Evolutionary conservation across 2,888 invertebrate species (phyloP).

Genomic region (Toxonevra muliebris): DNA sequence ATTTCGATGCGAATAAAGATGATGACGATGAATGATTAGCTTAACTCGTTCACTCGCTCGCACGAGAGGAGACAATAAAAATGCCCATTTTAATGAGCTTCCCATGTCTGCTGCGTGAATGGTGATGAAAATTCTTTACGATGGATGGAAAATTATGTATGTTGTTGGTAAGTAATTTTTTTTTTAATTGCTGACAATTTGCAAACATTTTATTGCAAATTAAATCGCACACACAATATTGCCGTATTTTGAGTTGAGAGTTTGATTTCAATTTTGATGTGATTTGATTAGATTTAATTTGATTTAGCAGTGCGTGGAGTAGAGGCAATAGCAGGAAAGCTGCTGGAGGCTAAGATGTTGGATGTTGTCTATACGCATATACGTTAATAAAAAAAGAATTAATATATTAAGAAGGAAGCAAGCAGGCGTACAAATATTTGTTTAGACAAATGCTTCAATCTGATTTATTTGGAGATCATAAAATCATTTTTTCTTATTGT

Average conservation of each 20-base stretch:
- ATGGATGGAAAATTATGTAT: not conserved
- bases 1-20: not conserved
- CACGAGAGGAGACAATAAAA: not conserved
- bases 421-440: too few species aligned
- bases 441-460: too few species aligned
- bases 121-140: not conserved
- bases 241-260: not conserved
- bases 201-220: slow-evolving; percentile 21
- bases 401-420: too few species aligned
- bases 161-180: not conserved
- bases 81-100: too few species aligned
- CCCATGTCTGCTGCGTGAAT: not conserved
- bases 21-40: not conserved
- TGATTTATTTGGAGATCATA: too few species aligned
- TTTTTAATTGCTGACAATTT: slow-evolving; percentile 26
- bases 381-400: too few species aligned
- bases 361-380: too few species aligned
- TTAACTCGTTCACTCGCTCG: too few species aligned
- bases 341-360: too few species aligned
- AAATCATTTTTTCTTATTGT: too few species aligned
- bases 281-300: not conserved
- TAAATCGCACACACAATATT: not conserved
- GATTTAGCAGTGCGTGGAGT: not conserved
- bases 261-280: not conserved
- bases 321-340: not conserved